Base-by-base conservation (phyloP, 2,888 invertebrate genomes). In the Neoitamus cyanurus region DNA sequence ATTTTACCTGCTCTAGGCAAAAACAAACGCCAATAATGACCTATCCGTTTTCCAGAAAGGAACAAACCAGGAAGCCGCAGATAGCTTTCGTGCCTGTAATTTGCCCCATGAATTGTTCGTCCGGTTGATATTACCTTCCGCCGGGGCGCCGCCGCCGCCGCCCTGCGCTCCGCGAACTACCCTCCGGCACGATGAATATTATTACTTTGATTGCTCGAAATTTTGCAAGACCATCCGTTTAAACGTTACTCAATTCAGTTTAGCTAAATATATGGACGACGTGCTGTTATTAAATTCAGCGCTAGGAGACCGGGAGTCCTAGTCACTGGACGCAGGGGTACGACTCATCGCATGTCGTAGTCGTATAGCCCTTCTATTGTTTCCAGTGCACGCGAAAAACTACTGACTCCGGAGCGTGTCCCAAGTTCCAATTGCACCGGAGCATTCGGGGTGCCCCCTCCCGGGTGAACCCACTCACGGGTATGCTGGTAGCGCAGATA, bases 171-270 rank as follows among this genome's bases (percentile, higher is more conserved):
- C 78, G 20, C 7, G 34, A 85, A 84, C 75, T 46, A 42, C 68
- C 83, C 75, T 75, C 83, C 77, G 72, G 48, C 82, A 48, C 73
- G 77, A 85, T 85, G 83, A 83, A 85, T 85, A 72, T 83, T 78
- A 85, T 85, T 83, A 83, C 72, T 83, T 75, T 80, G 84, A 84
- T 84, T 80, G 84, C 83, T 85, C 83, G 69, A 58, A 85, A 84
- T 77, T 84, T 84, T 84, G 80, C 84, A 83, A 84, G 80, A 84
- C 84, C 85, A 85, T 83, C 84, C 83, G 80, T 83, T 84, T 85
- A 85, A 85, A 84, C 84, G 85, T 85, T 85, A 84, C 78, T 85
- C 83, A 84, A 80, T 78, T 85, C 85, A 85, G 85, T 85, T 85
- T 85, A 85, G 84, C 84, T 85, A 85, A 85, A 85, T 85, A 85